Base-by-base conservation (phyloP, 1,140 invertebrate genomes). In the Archegozetes longisetosus region DNA sequence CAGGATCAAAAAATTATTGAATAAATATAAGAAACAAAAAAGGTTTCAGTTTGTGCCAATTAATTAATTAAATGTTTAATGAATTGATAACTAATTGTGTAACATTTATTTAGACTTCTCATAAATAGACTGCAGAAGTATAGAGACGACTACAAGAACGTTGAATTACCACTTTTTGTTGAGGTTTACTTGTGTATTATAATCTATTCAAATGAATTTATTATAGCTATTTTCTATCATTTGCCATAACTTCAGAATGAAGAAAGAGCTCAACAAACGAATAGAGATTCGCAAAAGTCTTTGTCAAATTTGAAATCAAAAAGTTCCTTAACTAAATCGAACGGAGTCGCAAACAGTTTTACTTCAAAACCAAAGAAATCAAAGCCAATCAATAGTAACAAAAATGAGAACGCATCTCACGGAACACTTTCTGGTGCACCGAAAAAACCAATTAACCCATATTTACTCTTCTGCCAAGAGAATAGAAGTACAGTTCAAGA, bases 401-500 rank as follows among this genome's bases (percentile, higher is more conserved):
- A 20, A 6, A 25, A 25, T 22, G 20, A 51, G 50, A 22, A 9
- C 50, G 13, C 20, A 51, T 20, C 20, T 13, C 6, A 22, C 50
- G 40, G n/a, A 17, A 29, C 22, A 61, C 17, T 26, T 50, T 55
- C 40, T 49, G n/a, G 25, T 29, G 53, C 29, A 22, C 46, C 32
- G 17, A 58, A 55, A 46, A 55, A 29, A 46, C 54, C 54, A 6
- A 29, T 29, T 2, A 55, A 55, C 29, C 54, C 54, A 55, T 55
- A 27, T 17, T 32, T 55, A 13, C 28, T 55, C 3, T 55, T 55
- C 28, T 55, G 54, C 29, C 54, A 55, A 17, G 54, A 55, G 24
- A 25, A 55, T 17, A 23, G 54, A 26, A 26, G 23, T 22, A 13
- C n/a, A 32, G 14, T 55, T 13, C 24, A 27, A 27, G 54, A 55